phyloP scores from a whole-genome alignment of 1,140 invertebrate species.

The Eumeta japonica region DNA sequence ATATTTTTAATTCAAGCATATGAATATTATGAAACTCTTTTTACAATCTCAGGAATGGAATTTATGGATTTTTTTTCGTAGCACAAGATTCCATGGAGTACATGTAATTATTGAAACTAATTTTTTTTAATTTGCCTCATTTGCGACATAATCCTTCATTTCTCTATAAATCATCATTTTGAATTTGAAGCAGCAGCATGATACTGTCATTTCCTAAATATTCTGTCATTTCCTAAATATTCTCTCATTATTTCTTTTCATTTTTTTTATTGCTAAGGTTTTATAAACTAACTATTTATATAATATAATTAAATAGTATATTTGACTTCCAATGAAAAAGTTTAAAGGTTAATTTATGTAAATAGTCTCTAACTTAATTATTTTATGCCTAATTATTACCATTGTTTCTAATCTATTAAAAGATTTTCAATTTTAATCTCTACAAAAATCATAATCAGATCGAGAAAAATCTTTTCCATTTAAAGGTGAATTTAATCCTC shows the following conservation, averaged over 20 bases:
- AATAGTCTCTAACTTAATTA: slow-evolving; percentile 46
- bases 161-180: slow-evolving; percentile 64
- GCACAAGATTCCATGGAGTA: slow-evolving; percentile 71
- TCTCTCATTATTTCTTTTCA: no score
- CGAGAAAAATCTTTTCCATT: slow-evolving; percentile 62
- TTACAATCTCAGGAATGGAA: slow-evolving; percentile 59
- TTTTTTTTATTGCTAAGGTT: slow-evolving; percentile 68
- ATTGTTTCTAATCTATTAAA: slow-evolving; percentile 43
- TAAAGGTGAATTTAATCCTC: slow-evolving; percentile 65
- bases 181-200: slow-evolving; percentile 69
- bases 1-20: slow-evolving; percentile 52
- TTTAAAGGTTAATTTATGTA: slow-evolving; percentile 52
- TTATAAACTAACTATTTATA: slow-evolving; percentile 61
- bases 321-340: slow-evolving; percentile 69
- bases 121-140: slow-evolving; percentile 61
- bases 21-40: slow-evolving; percentile 49
- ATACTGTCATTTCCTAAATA: slow-evolving; percentile 76
- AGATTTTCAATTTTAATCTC: slow-evolving; percentile 48
- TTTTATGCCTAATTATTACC: slow-evolving; percentile 41
- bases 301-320: slow-evolving; percentile 69
- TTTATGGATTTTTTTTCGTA: slow-evolving; percentile 69
- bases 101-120: slow-evolving; percentile 70
- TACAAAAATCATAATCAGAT: slow-evolving; percentile 57
- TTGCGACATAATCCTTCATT: slow-evolving; percentile 57
- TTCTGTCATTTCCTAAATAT: slow-evolving; percentile 70